Evolutionary conservation across 2,113 vertebrate species (phyloP).

Genomic region (Chloropsis hardwickii): DNA sequence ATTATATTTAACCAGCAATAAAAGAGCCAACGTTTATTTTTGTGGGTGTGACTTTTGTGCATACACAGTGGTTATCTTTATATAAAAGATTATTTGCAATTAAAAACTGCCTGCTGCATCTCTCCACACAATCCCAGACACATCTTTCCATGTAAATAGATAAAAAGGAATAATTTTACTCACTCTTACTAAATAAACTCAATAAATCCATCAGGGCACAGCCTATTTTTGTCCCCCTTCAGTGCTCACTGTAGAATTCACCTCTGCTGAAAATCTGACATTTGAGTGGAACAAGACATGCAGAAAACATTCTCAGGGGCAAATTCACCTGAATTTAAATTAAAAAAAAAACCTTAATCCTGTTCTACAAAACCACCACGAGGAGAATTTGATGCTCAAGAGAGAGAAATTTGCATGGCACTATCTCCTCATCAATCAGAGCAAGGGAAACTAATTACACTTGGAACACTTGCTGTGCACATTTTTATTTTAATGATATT

Average conservation of each 20-base stretch:
- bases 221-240: background rate
- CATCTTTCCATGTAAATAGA: background rate
- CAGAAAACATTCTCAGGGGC: background rate
- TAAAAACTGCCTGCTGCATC: background rate
- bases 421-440: fast-evolving
- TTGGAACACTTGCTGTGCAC: fast-evolving
- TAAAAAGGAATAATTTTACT: background rate
- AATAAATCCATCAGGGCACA: fast-evolving
- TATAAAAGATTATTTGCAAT: background rate
- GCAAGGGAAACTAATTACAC: background rate
- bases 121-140: background rate
- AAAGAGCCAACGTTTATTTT: background rate
- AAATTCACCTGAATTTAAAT: background rate
- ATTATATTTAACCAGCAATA: background rate
- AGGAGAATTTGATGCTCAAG: background rate
- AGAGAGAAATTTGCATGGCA: background rate
- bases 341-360: background rate
- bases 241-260: background rate
- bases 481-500: background rate
- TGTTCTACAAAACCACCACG: background rate
- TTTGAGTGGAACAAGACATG: background rate
- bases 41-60: background rate
- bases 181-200: background rate
- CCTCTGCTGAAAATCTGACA: background rate
- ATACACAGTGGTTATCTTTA: background rate